Evolutionary conservation across 2,888 invertebrate species (phyloP).

Genomic region (Cacoxenus indagator): DNA sequence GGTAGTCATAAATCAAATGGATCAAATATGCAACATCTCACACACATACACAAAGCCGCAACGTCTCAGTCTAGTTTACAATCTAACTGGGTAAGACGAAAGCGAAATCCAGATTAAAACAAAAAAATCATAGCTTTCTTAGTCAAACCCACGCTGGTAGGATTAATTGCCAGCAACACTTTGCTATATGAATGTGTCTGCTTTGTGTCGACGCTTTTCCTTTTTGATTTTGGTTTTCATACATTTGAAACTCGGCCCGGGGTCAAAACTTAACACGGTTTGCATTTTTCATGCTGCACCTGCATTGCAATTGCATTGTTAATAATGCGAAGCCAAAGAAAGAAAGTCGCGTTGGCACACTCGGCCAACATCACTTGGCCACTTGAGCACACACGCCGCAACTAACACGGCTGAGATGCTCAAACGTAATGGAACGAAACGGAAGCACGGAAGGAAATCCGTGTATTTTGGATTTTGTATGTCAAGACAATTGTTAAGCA

Average conservation of each 20-base stretch:
- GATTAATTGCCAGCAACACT: too few relatives aligned
- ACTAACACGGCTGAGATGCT: conserved; percentile 11
- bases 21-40: too few relatives aligned
- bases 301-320: conserved; percentile 26
- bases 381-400: conserved; percentile 51
- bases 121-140: too few relatives aligned
- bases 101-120: too few relatives aligned
- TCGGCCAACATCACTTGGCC: conserved; percentile 48
- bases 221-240: too few relatives aligned
- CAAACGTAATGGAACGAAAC: conserved; percentile 21
- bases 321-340: conserved; percentile 21
- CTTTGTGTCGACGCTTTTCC: not conserved
- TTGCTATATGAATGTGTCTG: not conserved
- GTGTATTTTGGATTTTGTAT: conserved; percentile 37
- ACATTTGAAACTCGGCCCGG: conserved; percentile 41
- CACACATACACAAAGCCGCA: too few relatives aligned
- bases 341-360: conserved; percentile 36
- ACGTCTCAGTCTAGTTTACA: too few relatives aligned
- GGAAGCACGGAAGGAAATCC: conserved; percentile 44
- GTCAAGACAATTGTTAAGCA: conserved; percentile 50
- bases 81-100: too few relatives aligned
- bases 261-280: conserved; percentile 67
- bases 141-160: too few relatives aligned
- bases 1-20: too few relatives aligned
- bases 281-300: conserved; percentile 39